Conservation (phyloP, 2,113 vertebrate genomes). For the Daboia siamensis region DNA sequence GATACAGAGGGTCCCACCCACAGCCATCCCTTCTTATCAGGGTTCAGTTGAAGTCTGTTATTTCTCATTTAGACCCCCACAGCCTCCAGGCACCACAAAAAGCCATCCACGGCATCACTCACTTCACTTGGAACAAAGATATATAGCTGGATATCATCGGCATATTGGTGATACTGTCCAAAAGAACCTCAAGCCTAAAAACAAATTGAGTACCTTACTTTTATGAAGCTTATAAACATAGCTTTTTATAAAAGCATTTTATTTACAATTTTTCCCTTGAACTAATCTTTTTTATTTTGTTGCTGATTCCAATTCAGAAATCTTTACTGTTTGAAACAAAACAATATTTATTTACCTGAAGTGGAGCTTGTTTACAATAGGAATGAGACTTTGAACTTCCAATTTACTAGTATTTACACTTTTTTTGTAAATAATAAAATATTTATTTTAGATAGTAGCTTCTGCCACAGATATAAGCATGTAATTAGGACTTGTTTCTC, state of each 20-base stretch:
- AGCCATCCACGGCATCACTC: not conserved
- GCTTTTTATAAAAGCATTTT: not conserved
- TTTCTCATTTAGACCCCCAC: not conserved
- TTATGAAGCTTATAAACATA: not conserved
- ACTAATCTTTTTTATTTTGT: not conserved
- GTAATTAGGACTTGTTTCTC: not conserved
- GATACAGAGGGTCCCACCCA: not conserved
- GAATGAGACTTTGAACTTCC: not conserved
- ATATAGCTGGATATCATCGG: not conserved
- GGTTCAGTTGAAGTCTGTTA: not conserved
- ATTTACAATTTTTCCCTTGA: not conserved
- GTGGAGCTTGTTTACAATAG: not conserved
- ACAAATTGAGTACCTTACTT: not conserved
- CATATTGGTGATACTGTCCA: not conserved
- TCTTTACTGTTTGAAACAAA: not conserved
- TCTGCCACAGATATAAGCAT: not conserved
- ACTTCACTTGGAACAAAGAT: not conserved
- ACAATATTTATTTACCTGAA: not conserved
- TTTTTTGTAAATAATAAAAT: not conserved
- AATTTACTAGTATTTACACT: not conserved
- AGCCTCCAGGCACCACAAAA: not conserved
- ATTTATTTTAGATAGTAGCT: not conserved
- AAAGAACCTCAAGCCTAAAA: not conserved
- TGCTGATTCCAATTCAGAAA: not conserved
- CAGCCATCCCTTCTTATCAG: not conserved